Percentiles rank a stretch among this genome's conserved stretches.
These are phyloP conservation scores for Eudemis profundana DNA, from an alignment of 2,888 invertebrate species.

Conservation along the genomic window DNA sequence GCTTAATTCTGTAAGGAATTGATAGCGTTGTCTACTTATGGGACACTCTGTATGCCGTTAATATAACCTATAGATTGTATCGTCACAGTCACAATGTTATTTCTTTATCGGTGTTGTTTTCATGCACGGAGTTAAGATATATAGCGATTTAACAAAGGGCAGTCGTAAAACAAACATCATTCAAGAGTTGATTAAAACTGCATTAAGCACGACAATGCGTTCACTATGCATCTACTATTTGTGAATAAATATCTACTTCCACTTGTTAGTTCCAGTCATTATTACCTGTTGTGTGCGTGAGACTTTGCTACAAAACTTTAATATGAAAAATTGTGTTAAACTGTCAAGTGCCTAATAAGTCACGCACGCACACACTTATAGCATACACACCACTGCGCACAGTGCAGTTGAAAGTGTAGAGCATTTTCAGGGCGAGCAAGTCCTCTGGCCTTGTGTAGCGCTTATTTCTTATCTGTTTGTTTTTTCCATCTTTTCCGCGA, in stretches of 20 bases:
- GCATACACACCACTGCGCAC: neutral
- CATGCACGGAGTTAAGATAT: neutral
- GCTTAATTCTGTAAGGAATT: too few species aligned
- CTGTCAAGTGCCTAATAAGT: neutral
- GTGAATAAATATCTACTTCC: slow-evolving; percentile 16
- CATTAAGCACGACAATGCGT: slow-evolving; percentile 50
- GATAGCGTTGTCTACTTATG: too few species aligned
- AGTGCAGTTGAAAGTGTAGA: slow-evolving; percentile 69
- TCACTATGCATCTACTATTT: slow-evolving; percentile 46
- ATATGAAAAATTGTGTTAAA: neutral
- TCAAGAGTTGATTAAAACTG: slow-evolving; percentile 10
- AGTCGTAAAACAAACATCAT: slow-evolving; percentile 10
- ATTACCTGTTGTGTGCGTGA: neutral
- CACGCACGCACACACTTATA: neutral
- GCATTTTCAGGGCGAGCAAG: slow-evolving; percentile 74
- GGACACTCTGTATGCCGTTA: too few species aligned
- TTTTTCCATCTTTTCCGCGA: slow-evolving; percentile 77
- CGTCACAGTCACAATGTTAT: too few species aligned
- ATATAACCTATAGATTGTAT: too few species aligned
- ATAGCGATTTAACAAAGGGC: neutral
- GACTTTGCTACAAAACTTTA: neutral
- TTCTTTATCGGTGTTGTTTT: too few species aligned
- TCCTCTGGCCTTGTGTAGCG: slow-evolving; percentile 76
- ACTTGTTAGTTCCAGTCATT: slow-evolving; percentile 4
- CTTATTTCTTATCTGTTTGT: slow-evolving; percentile 75